phyloP scores from a whole-genome alignment of 2,797 vertebrate species.

The Tauraco hartlaubi region DNA sequence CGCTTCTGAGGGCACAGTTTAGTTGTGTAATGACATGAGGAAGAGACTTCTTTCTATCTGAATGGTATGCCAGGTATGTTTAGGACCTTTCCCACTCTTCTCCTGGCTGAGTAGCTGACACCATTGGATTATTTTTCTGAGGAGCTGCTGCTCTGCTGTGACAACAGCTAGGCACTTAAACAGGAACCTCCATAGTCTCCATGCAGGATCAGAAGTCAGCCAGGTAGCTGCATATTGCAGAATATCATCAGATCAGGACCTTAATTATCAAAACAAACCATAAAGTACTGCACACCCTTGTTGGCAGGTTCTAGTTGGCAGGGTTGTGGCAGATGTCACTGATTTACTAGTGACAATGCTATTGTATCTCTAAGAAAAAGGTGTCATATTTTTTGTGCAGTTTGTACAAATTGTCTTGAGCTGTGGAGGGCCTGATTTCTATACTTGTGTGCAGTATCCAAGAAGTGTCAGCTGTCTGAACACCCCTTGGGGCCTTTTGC shows the following conservation, averaged over 20 bases:
- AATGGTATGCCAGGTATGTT: neutral
- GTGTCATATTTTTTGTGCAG: neutral
- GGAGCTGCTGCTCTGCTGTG: neutral
- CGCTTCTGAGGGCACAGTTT: neutral
- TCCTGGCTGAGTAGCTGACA: neutral
- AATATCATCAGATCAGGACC: neutral
- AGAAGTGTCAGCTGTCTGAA: neutral
- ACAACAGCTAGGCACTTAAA: neutral
- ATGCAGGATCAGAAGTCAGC: neutral
- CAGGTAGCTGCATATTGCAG: neutral
- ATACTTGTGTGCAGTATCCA: neutral
- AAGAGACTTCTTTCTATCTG: neutral
- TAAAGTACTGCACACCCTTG: neutral
- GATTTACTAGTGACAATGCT: neutral
- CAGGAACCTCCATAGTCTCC: neutral
- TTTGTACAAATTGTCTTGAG: neutral
- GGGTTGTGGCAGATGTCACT: neutral
- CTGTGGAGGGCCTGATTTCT: neutral
- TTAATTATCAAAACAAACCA: neutral
- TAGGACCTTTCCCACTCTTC: neutral
- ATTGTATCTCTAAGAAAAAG: neutral
- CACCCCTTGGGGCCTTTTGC: neutral
- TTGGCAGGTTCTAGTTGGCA: neutral
- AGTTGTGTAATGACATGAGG: neutral
- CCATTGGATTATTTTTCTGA: neutral